phyloP scores from a whole-genome alignment of 2,888 invertebrate genomes.

The Drosophila dives region DNA sequence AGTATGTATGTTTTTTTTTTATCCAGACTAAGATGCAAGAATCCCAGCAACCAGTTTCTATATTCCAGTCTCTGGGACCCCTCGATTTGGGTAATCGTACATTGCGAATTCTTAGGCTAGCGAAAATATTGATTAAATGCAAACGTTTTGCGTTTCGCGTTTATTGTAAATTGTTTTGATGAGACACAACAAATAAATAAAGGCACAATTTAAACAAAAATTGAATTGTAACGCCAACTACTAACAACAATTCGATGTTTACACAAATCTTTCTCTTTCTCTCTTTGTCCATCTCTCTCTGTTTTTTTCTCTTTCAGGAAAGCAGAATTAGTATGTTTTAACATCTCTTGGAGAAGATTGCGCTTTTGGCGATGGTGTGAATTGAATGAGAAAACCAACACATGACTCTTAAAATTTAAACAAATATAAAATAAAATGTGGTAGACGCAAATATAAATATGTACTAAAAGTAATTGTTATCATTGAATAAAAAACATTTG shows the following conservation, averaged over 20 bases:
- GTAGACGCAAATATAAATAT: neutral
- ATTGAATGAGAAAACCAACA: neutral
- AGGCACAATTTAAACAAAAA: constrained; percentile 50
- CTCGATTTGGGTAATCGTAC: constrained; percentile 17
- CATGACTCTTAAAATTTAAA: neutral
- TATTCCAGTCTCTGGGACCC: constrained; percentile 3
- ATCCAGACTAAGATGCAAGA: neutral
- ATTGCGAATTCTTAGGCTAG: constrained; percentile 23
- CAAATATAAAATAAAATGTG: neutral
- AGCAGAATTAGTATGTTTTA: neutral
- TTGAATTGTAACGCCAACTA: constrained; percentile 53
- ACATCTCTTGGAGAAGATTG: neutral
- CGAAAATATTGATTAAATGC: constrained; percentile 22
- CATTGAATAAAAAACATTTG: neutral
- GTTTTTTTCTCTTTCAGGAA: neutral
- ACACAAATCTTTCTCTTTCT: neutral
- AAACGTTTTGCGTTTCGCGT: constrained; percentile 53
- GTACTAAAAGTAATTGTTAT: neutral
- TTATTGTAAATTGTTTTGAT: constrained; percentile 71
- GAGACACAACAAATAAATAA: constrained; percentile 48
- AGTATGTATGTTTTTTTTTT: neutral
- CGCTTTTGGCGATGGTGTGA: neutral
- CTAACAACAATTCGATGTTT: constrained; percentile 13
- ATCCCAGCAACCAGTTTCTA: constrained; percentile 14
- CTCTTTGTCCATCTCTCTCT: neutral